Conservation (phyloP, 2,888 invertebrate species). For the Melinaea marsaeus region DNA sequence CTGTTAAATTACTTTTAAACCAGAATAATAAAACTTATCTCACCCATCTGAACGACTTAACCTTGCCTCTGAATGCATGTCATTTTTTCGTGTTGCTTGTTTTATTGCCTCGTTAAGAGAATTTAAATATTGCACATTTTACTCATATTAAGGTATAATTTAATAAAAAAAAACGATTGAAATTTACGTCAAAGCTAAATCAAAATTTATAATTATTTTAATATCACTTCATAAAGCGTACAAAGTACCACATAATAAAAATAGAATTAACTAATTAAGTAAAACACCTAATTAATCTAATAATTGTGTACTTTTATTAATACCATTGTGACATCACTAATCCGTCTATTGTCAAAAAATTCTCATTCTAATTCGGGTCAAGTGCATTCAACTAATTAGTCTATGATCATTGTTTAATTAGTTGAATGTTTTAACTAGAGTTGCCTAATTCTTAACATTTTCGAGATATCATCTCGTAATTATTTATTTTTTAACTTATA, state of each 20-base stretch:
- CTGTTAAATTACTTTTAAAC: constrained; percentile 23
- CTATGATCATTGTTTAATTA: constrained; percentile 32
- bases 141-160: background rate
- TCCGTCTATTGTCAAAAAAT: constrained; percentile 53
- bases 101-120: constrained; percentile 6
- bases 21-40: constrained; percentile 39
- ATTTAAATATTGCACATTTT: background rate
- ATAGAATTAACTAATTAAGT: background rate
- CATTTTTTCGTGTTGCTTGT: background rate
- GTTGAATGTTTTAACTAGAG: constrained; percentile 23
- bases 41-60: constrained; percentile 32
- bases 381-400: constrained; percentile 59
- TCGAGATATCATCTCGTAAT: constrained; percentile 57
- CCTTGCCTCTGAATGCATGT: constrained; percentile 22
- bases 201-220: too few relatives aligned
- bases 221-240: too few relatives aligned
- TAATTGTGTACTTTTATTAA: constrained; percentile 27
- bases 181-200: too few relatives aligned
- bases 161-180: too few relatives aligned
- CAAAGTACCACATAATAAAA: too few relatives aligned
- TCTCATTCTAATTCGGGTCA: constrained; percentile 69
- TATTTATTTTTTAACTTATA: constrained; percentile 36
- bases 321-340: constrained; percentile 20
- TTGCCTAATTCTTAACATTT: constrained; percentile 46
- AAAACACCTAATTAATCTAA: constrained; percentile 10